phyloP scores from a whole-genome alignment of 1,140 invertebrate species.

The Phocides pigmalion region DNA sequence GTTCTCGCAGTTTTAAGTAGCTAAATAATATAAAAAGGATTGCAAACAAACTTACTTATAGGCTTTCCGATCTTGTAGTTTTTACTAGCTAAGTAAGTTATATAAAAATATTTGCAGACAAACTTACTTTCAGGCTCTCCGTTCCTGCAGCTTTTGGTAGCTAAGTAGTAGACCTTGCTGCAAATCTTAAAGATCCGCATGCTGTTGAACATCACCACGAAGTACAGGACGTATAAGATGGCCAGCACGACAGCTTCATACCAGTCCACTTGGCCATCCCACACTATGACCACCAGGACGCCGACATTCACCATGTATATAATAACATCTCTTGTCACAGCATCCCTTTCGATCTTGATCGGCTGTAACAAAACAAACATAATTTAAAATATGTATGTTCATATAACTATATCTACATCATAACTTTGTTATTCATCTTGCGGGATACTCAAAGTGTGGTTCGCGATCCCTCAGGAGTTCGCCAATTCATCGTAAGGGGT shows the following conservation, averaged over 20 bases:
- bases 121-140: slow-evolving; percentile 40
- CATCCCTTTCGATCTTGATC: slow-evolving; percentile 92
- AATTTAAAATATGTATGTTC: too few relatives aligned
- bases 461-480: too few relatives aligned
- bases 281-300: slow-evolving; percentile 90
- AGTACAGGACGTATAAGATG: slow-evolving; percentile 88
- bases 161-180: slow-evolving; percentile 34
- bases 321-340: slow-evolving; percentile 92
- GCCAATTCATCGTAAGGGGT: too few relatives aligned
- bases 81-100: too few relatives aligned
- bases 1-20: slow-evolving; percentile 33
- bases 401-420: too few relatives aligned
- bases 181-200: slow-evolving; percentile 52
- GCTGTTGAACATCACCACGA: slow-evolving; percentile 76
- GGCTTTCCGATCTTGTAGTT: too few relatives aligned
- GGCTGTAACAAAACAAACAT: too few relatives aligned
- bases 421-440: too few relatives aligned
- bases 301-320: slow-evolving; percentile 92
- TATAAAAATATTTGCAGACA: too few relatives aligned
- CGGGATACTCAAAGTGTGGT: too few relatives aligned
- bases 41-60: too few relatives aligned
- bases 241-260: slow-evolving; percentile 89
- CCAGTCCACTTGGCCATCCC: slow-evolving; percentile 92
- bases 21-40: too few relatives aligned
- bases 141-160: slow-evolving; percentile 34